A percentile compares a stretch with the other conserved stretches of the same genome.
phyloP scores from a whole-genome alignment of 1,140 invertebrate genomes.

The Asobara japonica region DNA sequence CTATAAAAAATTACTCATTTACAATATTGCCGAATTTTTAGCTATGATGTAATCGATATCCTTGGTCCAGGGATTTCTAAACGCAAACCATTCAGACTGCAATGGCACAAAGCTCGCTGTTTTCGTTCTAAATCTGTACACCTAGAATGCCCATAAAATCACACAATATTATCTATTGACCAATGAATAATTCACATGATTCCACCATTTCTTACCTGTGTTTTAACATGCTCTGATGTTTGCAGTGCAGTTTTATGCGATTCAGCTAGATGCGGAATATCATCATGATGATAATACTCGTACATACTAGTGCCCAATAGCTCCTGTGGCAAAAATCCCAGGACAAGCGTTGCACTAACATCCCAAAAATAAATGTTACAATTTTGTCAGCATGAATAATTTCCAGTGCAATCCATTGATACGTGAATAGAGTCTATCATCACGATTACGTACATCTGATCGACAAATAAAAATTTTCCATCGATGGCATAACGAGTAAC shows the following conservation, averaged over 20 bases:
- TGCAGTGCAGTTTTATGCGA: constrained; percentile 85
- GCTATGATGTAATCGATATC: constrained; percentile 89
- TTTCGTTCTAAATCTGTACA: constrained; percentile 84
- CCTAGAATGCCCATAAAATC: constrained; percentile 49
- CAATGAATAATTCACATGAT: not conserved
- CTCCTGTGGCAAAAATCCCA: constrained; percentile 94
- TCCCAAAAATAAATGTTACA: constrained; percentile 17
- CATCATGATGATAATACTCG: constrained; percentile 90
- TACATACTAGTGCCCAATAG: constrained; percentile 92
- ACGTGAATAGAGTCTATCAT: not conserved
- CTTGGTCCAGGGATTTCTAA: constrained; percentile 92
- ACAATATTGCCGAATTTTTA: constrained; percentile 81
- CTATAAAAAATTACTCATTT: constrained; percentile 48
- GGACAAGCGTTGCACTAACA: constrained; percentile 82
- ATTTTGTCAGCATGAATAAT: constrained; percentile 8
- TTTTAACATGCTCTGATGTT: constrained; percentile 72
- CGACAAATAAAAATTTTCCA: constrained; percentile 97
- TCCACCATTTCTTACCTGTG: constrained; percentile 68
- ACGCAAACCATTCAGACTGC: constrained; percentile 86
- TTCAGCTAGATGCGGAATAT: constrained; percentile 82
- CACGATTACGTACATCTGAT: constrained; percentile 75
- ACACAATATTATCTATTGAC: constrained; percentile 3
- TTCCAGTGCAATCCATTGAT: not conserved
- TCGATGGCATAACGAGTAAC: constrained; percentile 94
- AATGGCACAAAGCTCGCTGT: constrained; percentile 78